Conservation (phyloP, 1,140 invertebrate genomes). For the Palaemon carinicauda region DNA sequence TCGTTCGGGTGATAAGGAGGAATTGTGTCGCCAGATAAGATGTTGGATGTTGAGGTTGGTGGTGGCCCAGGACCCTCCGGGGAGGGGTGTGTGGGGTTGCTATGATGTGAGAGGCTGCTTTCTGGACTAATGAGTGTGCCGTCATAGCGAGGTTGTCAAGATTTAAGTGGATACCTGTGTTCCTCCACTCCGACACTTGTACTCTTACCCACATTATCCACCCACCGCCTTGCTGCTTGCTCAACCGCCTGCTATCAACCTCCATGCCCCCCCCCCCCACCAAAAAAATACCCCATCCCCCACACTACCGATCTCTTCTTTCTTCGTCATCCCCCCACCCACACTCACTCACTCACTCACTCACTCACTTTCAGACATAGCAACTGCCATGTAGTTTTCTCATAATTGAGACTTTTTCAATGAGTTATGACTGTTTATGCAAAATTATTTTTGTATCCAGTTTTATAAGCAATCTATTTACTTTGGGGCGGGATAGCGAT, state of each 20-base stretch:
- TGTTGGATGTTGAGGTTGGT: not conserved
- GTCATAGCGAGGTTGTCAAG: not conserved
- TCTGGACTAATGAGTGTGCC: not conserved
- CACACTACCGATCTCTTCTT: not conserved
- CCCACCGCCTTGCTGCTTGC: not conserved
- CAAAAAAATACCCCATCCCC: not conserved
- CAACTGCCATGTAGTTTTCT: not conserved
- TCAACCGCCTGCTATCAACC: not conserved
- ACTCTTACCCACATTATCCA: not conserved
- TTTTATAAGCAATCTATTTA: too few species aligned
- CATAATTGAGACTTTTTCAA: too few species aligned
- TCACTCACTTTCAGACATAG: not conserved
- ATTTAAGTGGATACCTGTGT: slow-evolving; percentile 23
- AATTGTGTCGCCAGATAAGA: not conserved
- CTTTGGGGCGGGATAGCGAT: too few species aligned
- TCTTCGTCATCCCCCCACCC: not conserved
- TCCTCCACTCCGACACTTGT: not conserved
- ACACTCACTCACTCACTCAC: not conserved
- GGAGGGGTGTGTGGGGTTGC: not conserved
- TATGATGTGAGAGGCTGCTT: not conserved
- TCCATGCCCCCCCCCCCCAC: too few species aligned
- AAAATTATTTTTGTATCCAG: too few species aligned
- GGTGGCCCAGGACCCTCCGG: not conserved
- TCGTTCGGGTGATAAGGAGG: not conserved
- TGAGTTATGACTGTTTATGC: too few species aligned